These are phyloP conservation scores for Anomalospiza imberbis DNA, from an alignment of 2,797 vertebrate genomes.

Conservation along the genomic window DNA sequence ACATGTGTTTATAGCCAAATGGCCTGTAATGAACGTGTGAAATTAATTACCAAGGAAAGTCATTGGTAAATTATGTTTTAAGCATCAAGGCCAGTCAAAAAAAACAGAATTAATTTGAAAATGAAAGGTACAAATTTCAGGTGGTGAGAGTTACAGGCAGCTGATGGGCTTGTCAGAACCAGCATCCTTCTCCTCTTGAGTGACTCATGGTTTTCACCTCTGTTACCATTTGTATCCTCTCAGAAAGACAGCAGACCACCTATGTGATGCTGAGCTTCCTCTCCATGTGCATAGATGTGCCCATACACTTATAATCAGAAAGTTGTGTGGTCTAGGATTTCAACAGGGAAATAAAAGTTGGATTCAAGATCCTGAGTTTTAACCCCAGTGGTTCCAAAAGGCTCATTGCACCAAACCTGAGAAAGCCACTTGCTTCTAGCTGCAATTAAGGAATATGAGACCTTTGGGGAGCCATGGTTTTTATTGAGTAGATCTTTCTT, in stretches of 20 bases:
- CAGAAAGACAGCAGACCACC: constrained; percentile 34
- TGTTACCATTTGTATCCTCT: not conserved
- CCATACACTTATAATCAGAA: constrained; percentile 2
- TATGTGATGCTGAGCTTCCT: constrained; percentile 9
- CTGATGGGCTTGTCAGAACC: not conserved
- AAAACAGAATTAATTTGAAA: not conserved
- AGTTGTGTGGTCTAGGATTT: constrained; percentile 55
- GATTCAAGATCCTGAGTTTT: constrained; percentile 44
- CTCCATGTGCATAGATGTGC: not conserved
- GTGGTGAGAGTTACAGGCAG: not conserved
- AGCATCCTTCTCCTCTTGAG: not conserved
- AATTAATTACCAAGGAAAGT: constrained; percentile 47
- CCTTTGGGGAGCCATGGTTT: constrained; percentile 11
- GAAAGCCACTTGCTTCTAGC: constrained; percentile 40
- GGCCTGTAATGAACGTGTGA: constrained; percentile 27
- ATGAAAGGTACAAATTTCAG: not conserved
- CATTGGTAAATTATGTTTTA: constrained; percentile 14
- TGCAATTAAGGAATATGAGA: constrained; percentile 40
- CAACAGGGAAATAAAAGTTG: constrained; percentile 50
- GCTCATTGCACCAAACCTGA: constrained; percentile 21
- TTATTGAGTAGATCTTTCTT: constrained; percentile 23
- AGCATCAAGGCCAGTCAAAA: not conserved
- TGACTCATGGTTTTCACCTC: not conserved
- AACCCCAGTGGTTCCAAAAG: constrained; percentile 34
- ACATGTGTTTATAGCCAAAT: constrained; percentile 43